phyloP scores from a whole-genome alignment of 2,113 vertebrate species.

The Taxidea taxus region DNA sequence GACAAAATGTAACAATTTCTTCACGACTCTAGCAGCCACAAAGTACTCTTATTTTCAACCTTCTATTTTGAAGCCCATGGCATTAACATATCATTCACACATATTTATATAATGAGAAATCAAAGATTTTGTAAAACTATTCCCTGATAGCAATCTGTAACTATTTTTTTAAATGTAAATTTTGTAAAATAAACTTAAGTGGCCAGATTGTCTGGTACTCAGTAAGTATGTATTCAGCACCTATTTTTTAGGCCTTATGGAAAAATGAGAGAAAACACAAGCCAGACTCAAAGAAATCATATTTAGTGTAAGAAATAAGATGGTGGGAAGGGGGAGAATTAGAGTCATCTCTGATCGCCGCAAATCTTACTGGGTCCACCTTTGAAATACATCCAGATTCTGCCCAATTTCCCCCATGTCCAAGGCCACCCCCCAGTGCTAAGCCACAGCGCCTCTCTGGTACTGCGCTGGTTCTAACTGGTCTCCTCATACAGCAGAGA shows the following conservation, averaged over 20 bases:
- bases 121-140: not conserved
- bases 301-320: not conserved
- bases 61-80: not conserved
- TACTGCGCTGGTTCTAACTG: accelerated
- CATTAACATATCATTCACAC: not conserved
- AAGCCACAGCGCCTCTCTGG: accelerated
- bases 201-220: not conserved
- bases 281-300: not conserved
- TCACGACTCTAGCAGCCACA: not conserved
- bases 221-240: not conserved
- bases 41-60: not conserved
- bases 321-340: accelerated
- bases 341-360: not conserved
- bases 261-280: not conserved
- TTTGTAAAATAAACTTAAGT: not conserved
- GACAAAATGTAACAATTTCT: not conserved
- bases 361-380: not conserved
- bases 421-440: not conserved
- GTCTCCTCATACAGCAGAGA: not conserved
- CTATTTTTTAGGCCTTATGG: not conserved
- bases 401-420: no score
- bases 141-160: not conserved
- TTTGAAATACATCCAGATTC: not conserved
- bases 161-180: not conserved
- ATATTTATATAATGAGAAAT: not conserved